A percentile compares a stretch with the other conserved stretches of the same genome.
phyloP scores from a whole-genome alignment of 2,113 vertebrate genomes.

The Apeltes quadracus region DNA sequence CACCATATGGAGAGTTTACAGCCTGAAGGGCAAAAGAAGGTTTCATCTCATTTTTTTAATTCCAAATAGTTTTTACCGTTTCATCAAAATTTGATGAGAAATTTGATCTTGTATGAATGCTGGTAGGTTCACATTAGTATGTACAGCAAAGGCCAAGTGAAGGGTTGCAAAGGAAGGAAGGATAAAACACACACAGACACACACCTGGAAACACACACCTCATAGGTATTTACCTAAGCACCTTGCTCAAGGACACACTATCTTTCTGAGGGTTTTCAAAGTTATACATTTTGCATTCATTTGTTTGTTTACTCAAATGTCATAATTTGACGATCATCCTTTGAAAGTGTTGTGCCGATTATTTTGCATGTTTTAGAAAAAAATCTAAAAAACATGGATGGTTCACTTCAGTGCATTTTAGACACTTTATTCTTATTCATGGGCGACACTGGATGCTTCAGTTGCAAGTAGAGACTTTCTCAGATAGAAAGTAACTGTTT shows the following conservation, averaged over 20 bases:
- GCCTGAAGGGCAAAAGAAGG: slow-evolving; percentile 50
- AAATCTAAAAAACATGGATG: slow-evolving; percentile 11
- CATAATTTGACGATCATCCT: slow-evolving; percentile 5
- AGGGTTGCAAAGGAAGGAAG: slow-evolving; percentile 10
- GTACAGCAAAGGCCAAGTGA: slow-evolving; percentile 22
- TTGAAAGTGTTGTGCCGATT: background rate
- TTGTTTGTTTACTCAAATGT: slow-evolving; percentile 30
- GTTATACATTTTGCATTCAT: slow-evolving; percentile 35
- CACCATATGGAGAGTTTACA: slow-evolving; percentile 63
- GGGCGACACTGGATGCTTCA: background rate
- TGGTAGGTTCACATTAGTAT: slow-evolving; percentile 41
- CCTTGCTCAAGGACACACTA: slow-evolving; percentile 23
- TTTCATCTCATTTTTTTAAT: slow-evolving; percentile 48
- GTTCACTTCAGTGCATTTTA: background rate
- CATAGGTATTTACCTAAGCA: slow-evolving; percentile 30
- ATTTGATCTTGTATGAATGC: slow-evolving; percentile 28
- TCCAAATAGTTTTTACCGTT: slow-evolving; percentile 64
- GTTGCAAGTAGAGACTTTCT: background rate
- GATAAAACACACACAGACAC: background rate
- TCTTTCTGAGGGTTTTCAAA: slow-evolving; percentile 30
- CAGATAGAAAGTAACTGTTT: background rate
- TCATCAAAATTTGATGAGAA: slow-evolving; percentile 38
- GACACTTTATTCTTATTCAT: background rate
- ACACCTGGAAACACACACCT: slow-evolving; percentile 32
- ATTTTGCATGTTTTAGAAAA: slow-evolving; percentile 24